Base-by-base conservation (phyloP, 2,888 invertebrate species). In the Formica aserva region DNA sequence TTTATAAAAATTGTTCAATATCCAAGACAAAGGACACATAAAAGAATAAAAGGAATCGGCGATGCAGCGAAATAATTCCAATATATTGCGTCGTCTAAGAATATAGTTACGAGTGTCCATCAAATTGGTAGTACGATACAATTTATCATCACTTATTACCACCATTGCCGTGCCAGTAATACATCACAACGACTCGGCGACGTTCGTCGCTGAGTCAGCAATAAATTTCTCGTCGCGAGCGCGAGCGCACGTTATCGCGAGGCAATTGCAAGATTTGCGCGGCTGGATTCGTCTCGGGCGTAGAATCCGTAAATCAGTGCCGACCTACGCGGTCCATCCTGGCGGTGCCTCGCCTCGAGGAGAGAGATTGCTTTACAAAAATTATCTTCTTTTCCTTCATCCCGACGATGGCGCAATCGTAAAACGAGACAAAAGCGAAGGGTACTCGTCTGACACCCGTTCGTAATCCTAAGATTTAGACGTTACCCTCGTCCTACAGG, bases 401-500 rank as follows among this genome's bases (percentile, higher is more conserved):
- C 66, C 77, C 83, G 75, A 62, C 35, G 62, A 81, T 77, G 83
- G 84, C 85, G 87, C 81, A 83, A 90, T 87, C 84, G 87, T 88
- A 91, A 91, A 87, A 78, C 76, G 83, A 81, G 83, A 76, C 81
- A 85, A 86, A 82, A 84, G 81, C 85, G 87, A 83, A 72, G 86
- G 88, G 89, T 81, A 85, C 82, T 85, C 83, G 83, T 84, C 83
- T 80, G 87, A 87, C 87, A 84, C 80, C 87, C 89, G 88, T 90
- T 89, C 91, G 90, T 93, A 92, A 93, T 93, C 93, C 92, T 87
- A 92, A 93, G 92, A 93, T 92, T 93, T 93, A 92, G 89, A 86
- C 88, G 87, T 90, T 52, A 89, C 89, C 89, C 91, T 88, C 90
- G 90, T 91, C 84, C 84, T 89, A 89, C 86, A 89, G 87, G 82